phyloP scores from a whole-genome alignment of 2,797 vertebrate genomes.

The Rhabdomys pumilio region DNA sequence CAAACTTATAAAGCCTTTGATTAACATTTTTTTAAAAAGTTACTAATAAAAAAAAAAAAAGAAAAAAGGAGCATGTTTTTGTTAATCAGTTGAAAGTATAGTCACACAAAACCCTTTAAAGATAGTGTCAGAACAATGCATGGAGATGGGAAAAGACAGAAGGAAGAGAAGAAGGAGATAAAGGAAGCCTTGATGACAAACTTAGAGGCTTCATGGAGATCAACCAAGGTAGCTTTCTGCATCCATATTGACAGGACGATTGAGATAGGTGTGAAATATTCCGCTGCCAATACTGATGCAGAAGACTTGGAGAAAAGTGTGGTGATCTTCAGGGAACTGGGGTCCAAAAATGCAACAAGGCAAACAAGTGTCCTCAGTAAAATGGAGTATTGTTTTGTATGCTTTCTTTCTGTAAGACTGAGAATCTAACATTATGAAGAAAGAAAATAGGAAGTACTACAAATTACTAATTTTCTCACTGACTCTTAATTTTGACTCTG shows the following conservation, averaged over 20 bases:
- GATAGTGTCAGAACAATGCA: background rate
- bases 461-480: conserved; percentile 30
- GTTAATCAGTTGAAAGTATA: background rate
- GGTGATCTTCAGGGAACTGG: background rate
- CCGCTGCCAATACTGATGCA: background rate
- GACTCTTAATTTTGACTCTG: background rate
- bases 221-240: background rate
- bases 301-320: background rate
- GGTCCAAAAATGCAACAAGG: background rate
- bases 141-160: background rate
- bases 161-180: background rate
- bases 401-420: background rate
- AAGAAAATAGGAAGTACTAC: conserved; percentile 22
- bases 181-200: background rate
- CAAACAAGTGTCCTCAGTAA: background rate
- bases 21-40: too few species aligned
- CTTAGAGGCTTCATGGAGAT: background rate
- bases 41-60: too few species aligned
- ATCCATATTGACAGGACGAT: background rate
- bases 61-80: background rate
- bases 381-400: background rate
- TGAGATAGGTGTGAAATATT: background rate
- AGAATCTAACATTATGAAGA: background rate
- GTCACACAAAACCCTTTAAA: background rate
- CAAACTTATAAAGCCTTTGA: too few species aligned